Conservation (phyloP, 2,888 invertebrate genomes). For the Blastobasis lacticolella region DNA sequence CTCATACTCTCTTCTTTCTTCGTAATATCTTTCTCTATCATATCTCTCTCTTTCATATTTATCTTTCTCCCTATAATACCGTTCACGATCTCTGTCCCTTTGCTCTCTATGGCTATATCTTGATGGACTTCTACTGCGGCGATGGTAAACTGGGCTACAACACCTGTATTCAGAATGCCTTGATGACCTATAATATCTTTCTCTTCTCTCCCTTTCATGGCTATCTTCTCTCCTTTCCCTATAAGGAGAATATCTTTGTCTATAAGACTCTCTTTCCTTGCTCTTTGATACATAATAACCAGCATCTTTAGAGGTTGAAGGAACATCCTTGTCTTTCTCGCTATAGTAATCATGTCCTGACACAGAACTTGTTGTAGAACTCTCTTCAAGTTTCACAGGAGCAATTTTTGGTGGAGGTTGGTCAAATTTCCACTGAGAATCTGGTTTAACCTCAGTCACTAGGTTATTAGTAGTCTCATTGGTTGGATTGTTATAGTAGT, state of each 20-base stretch:
- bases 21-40: constrained; percentile 14
- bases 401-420: not conserved
- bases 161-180: constrained; percentile 24
- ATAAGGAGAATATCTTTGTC: constrained; percentile 23
- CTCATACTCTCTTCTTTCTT: constrained; percentile 30
- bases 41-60: constrained; percentile 27
- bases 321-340: constrained; percentile 9
- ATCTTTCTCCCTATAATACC: constrained; percentile 21
- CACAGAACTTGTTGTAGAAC: not conserved
- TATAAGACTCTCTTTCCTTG: constrained; percentile 13
- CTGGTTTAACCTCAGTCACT: not conserved
- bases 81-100: constrained; percentile 17
- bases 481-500: too few species aligned
- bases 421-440: not conserved
- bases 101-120: constrained; percentile 22
- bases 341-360: not conserved
- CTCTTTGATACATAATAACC: not conserved
- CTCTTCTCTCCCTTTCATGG: constrained; percentile 18
- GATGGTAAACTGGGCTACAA: constrained; percentile 33
- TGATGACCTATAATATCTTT: constrained; percentile 19
- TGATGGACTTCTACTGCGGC: constrained; percentile 32
- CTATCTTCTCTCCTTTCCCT: constrained; percentile 15
- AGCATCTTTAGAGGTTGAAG: constrained; percentile 11
- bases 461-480: too few species aligned
- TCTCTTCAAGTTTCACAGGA: not conserved